Evolutionary conservation across 2,113 vertebrate genomes (phyloP), one percentile per base, ranked within the genome.

Genomic region (Phainopepla nitens): DNA sequence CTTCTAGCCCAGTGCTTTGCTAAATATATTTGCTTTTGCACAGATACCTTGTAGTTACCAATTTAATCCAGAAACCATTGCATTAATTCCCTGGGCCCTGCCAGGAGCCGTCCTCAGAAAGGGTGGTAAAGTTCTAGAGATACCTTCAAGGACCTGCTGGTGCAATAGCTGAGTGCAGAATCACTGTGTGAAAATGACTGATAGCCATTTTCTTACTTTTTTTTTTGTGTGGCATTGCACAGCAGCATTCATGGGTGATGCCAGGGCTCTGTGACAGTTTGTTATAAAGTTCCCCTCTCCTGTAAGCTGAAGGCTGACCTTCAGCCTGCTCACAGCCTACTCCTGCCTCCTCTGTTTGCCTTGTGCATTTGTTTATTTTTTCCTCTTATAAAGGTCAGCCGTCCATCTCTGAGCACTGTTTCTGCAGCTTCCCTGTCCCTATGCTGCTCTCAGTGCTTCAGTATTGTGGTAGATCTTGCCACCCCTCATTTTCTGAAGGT

Each of bases 251-350:
- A 41, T 7, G 0, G 41, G 31, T 56, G 86, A 15, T 70, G 54
- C 25, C 33, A 69, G 44, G 33, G 23, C 47, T 81, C 44, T 90
- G 35, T 53, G 24, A 15, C 7, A 11, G 62, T 82, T 94, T 93
- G 29, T 73, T 92, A 70, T 15, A 21, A 66, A 90, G 56, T 57
- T 90, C 13, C 39, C 41, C 10, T 15, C 22, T 77, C 41, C 56
- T 82, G 33, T 65, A 61, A 70, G 84, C 66, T 91, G 90, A 82
- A 85, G 58, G 93, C 62, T 94, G 94, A 95, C 94, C 88, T 94
- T 92, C 88, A 90, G 23, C 82, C 70, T 65, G 23, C 62, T 94
- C 70, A 49, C 58, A 91, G 39, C 54, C 60, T 90, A 1, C 79
- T 82, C 31, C 58, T 93, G 54, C 24, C 85, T 90, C 29, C 45